Conservation (phyloP, 2,888 invertebrate species). For the Mayetiola destructor region DNA sequence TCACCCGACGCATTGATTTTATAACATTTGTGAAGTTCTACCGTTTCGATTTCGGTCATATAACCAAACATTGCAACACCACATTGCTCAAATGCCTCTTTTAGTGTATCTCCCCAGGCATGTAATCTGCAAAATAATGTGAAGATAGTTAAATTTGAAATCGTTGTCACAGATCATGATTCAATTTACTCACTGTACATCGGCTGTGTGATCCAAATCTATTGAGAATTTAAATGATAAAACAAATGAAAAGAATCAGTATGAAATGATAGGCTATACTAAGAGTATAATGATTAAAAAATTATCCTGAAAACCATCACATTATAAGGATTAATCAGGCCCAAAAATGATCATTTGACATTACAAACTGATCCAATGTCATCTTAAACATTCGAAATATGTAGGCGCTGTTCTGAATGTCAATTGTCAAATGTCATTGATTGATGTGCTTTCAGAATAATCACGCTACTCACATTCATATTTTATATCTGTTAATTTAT, state of each 20-base stretch:
- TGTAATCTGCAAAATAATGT: constrained; percentile 49
- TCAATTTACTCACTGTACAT: constrained; percentile 73
- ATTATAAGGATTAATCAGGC: too few relatives aligned
- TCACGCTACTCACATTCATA: constrained; percentile 3
- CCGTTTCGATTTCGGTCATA: constrained; percentile 81
- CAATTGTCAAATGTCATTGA: background rate
- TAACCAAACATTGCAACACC: constrained; percentile 95
- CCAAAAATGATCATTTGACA: too few relatives aligned
- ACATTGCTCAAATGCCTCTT: constrained; percentile 89
- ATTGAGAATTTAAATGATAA: constrained; percentile 27
- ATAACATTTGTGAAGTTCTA: constrained; percentile 63
- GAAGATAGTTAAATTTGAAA: background rate
- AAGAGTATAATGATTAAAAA: too few relatives aligned
- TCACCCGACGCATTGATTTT: constrained; percentile 79
- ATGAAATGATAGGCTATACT: background rate
- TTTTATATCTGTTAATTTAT: constrained; percentile 1
- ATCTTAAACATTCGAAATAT: background rate
- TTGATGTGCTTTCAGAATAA: background rate
- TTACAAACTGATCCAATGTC: background rate
- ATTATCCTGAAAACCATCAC: too few relatives aligned
- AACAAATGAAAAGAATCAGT: background rate
- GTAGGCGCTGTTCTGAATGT: background rate
- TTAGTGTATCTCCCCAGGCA: constrained; percentile 75
- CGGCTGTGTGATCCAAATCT: constrained; percentile 96
- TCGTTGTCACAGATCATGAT: background rate